phyloP scores from a whole-genome alignment of 2,888 invertebrate genomes.

The Dryomyza anilis region DNA sequence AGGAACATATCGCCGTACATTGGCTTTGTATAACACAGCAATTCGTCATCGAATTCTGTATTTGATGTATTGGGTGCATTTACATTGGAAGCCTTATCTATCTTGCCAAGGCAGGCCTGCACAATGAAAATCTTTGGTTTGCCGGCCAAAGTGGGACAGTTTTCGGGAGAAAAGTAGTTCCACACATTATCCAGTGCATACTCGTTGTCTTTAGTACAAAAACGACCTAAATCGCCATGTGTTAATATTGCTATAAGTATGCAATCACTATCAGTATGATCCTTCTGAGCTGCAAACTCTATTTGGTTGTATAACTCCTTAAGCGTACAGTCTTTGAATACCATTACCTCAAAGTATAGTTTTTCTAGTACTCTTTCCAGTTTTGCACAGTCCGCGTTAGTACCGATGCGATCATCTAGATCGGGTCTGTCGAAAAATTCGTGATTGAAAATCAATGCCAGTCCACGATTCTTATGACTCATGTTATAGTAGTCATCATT shows the following conservation, averaged over 20 bases:
- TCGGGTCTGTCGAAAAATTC: slow-evolving; percentile 77
- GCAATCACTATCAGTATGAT: slow-evolving; percentile 84
- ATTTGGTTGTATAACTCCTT: slow-evolving; percentile 71
- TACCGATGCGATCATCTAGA: slow-evolving; percentile 78
- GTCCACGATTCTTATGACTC: slow-evolving; percentile 79
- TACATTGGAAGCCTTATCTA: slow-evolving; percentile 79
- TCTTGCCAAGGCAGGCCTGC: slow-evolving; percentile 93
- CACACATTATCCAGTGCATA: slow-evolving; percentile 83
- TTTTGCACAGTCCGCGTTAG: slow-evolving; percentile 83
- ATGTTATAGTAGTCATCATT: slow-evolving; percentile 93
- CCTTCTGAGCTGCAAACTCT: slow-evolving; percentile 72
- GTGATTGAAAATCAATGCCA: slow-evolving; percentile 90
- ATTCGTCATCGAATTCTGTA: slow-evolving; percentile 75
- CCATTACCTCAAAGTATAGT: slow-evolving; percentile 75
- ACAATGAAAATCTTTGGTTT: slow-evolving; percentile 78
- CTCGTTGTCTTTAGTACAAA: slow-evolving; percentile 84
- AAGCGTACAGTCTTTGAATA: slow-evolving; percentile 72
- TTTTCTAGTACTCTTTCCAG: slow-evolving; percentile 69
- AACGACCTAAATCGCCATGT: slow-evolving; percentile 86
- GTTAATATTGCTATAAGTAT: slow-evolving; percentile 81
- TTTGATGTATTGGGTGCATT: slow-evolving; percentile 64
- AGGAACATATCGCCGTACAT: slow-evolving; percentile 92
- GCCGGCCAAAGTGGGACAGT: slow-evolving; percentile 82
- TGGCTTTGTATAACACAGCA: slow-evolving; percentile 80
- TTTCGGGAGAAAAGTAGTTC: slow-evolving; percentile 79